Evolutionary conservation across 1,140 invertebrate species (phyloP).

Genomic region (Hycleus phaleratus): DNA sequence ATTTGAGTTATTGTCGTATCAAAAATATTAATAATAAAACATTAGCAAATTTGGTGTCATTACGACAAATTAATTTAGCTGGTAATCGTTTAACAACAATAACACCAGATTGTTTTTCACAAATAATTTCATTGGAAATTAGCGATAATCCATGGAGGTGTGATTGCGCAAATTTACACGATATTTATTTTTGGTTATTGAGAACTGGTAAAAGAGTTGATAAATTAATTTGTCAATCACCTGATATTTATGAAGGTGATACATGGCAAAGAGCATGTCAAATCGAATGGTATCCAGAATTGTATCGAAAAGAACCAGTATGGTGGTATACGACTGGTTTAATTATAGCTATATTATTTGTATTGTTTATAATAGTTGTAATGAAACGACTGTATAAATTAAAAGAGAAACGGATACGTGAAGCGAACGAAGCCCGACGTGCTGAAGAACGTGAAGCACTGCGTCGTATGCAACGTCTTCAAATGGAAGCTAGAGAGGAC

Average conservation of each 20-base stretch:
- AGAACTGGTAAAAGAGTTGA: constrained; percentile 49
- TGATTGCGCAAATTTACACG: constrained; percentile 52
- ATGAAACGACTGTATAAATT: constrained; percentile 47
- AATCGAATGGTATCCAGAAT: constrained; percentile 47
- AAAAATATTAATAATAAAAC: constrained; percentile 46
- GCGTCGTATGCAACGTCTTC: constrained; percentile 51
- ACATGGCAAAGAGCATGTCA: constrained; percentile 59
- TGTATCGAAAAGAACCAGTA: constrained; percentile 44
- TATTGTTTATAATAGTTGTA: constrained; percentile 43
- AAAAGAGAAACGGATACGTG: constrained; percentile 36
- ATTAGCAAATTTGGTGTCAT: constrained; percentile 46
- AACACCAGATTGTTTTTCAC: constrained; percentile 45
- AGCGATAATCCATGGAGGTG: constrained; percentile 67
- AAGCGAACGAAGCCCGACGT: constrained; percentile 38
- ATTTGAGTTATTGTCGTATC: constrained; percentile 50
- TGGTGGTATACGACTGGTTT: constrained; percentile 54
- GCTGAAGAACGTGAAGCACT: constrained; percentile 42
- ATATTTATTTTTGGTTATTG: constrained; percentile 52
- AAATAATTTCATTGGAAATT: constrained; percentile 47
- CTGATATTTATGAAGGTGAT: constrained; percentile 50
- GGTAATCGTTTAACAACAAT: constrained; percentile 59
- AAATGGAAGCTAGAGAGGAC: constrained; percentile 44
- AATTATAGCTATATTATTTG: constrained; percentile 44
- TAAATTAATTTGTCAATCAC: constrained; percentile 51
- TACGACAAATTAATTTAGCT: constrained; percentile 51